These are phyloP conservation scores for Masticophis lateralis DNA, from an alignment of 2,797 vertebrate species.

Conservation along the genomic window DNA sequence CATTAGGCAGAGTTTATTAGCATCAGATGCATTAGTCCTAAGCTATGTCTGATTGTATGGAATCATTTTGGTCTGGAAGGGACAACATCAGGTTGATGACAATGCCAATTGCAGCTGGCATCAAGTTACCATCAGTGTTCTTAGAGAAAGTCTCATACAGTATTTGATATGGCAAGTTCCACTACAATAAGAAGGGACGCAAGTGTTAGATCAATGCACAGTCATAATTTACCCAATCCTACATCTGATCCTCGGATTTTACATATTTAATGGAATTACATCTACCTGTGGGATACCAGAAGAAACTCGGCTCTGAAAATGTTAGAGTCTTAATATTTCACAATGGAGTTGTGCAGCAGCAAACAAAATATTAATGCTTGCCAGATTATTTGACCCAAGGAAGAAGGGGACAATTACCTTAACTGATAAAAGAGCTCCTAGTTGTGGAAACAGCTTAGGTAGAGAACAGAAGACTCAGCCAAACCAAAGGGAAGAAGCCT, in stretches of 20 bases:
- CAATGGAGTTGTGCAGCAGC: not conserved
- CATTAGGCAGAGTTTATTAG: not conserved
- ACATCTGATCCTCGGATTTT: not conserved
- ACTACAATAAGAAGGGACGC: not conserved
- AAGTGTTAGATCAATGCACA: not conserved
- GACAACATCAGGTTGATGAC: not conserved
- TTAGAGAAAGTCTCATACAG: not conserved
- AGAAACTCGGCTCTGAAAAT: not conserved
- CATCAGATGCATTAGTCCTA: not conserved
- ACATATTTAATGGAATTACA: not conserved
- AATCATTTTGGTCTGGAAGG: not conserved
- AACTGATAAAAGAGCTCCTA: too few relatives aligned
- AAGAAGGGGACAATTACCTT: too few relatives aligned
- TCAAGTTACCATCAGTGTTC: not conserved
- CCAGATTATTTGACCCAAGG: too few relatives aligned
- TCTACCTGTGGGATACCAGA: not conserved
- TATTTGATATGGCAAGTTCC: not conserved
- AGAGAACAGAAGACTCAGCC: too few relatives aligned
- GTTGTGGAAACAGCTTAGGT: too few relatives aligned
- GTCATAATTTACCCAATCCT: not conserved
- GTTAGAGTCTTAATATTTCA: not conserved
- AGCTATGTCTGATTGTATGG: not conserved
- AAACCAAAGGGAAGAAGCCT: too few relatives aligned
- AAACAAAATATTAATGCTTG: not conserved
- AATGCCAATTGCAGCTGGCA: not conserved